Evolutionary conservation across 2,888 invertebrate species (phyloP).

Genomic region (Dascillus cervinus): DNA sequence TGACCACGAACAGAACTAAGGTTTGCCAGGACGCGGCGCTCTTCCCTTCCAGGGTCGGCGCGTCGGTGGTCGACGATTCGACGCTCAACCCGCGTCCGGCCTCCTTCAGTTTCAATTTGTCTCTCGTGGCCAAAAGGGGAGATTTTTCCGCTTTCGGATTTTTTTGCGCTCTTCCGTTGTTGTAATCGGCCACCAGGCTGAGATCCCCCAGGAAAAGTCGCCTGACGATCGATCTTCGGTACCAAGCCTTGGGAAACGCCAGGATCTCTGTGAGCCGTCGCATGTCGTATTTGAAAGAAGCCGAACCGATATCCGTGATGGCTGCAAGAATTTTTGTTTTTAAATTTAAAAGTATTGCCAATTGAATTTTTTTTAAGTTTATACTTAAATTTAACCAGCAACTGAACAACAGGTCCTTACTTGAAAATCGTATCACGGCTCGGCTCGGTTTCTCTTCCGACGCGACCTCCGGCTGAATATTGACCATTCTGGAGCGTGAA

Average conservation of each 20-base stretch:
- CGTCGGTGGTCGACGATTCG: slow-evolving; percentile 44
- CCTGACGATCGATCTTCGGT: slow-evolving; percentile 85
- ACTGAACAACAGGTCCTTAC: slow-evolving; percentile 54
- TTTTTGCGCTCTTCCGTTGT: no score
- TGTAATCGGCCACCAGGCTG: slow-evolving; percentile 47
- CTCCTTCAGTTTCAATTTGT: slow-evolving; percentile 50
- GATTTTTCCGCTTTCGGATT: slow-evolving; percentile 35
- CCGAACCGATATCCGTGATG: slow-evolving; percentile 91
- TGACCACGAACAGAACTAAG: slow-evolving; percentile 88
- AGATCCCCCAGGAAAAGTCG: slow-evolving; percentile 91
- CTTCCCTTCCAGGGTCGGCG: slow-evolving; percentile 53
- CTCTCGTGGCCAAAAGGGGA: slow-evolving; percentile 42
- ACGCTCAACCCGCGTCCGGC: slow-evolving; percentile 51
- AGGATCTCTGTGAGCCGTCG: slow-evolving; percentile 91
- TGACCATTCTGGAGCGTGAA: slow-evolving; percentile 82
- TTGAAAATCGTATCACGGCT: slow-evolving; percentile 88
- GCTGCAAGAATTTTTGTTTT: slow-evolving; percentile 46
- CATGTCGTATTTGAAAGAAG: slow-evolving; percentile 98
- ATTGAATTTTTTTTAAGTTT: slow-evolving; percentile 1
- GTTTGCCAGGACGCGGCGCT: slow-evolving; percentile 88
- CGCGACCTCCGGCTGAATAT: slow-evolving; percentile 57
- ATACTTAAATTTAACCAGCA: slow-evolving; percentile 20
- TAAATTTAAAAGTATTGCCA: not conserved
- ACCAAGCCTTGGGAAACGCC: slow-evolving; percentile 99
- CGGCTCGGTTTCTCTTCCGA: slow-evolving; percentile 53